These are phyloP conservation scores for Trogon surrucura DNA, from an alignment of 2,113 vertebrate species.

Conservation along the genomic window DNA sequence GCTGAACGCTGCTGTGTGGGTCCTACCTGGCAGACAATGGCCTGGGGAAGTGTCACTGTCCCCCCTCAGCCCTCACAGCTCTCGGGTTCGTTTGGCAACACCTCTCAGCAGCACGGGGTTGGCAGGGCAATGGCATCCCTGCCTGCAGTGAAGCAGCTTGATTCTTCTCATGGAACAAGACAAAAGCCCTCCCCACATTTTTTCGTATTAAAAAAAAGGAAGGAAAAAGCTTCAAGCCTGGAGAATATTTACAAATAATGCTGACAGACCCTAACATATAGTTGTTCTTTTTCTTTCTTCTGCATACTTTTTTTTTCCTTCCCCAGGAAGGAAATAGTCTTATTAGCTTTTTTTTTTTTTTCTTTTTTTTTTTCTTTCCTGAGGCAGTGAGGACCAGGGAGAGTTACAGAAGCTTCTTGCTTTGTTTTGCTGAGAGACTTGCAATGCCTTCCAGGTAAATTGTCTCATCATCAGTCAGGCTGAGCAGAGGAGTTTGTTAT, in stretches of 20 bases:
- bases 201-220: conserved; percentile 2
- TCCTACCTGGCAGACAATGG: not conserved
- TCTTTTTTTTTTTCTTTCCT: not conserved
- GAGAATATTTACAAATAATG: conserved; percentile 1
- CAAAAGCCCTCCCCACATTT: not conserved
- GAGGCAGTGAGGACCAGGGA: not conserved
- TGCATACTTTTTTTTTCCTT: not conserved
- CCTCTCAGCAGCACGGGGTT: not conserved
- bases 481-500: conserved; percentile 9
- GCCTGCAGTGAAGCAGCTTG: not conserved
- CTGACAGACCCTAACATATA: not conserved
- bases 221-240: not conserved
- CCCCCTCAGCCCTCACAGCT: not conserved
- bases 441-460: conserved; percentile 30
- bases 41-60: not conserved
- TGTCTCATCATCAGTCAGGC: conserved; percentile 8
- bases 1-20: not conserved
- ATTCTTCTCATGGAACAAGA: not conserved
- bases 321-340: not conserved
- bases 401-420: not conserved
- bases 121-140: not conserved
- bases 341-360: not conserved
- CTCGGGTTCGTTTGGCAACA: not conserved
- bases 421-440: conserved; percentile 26
- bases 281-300: not conserved